phyloP scores from a whole-genome alignment of 1,140 invertebrate species.

The Plectus sambesii region DNA sequence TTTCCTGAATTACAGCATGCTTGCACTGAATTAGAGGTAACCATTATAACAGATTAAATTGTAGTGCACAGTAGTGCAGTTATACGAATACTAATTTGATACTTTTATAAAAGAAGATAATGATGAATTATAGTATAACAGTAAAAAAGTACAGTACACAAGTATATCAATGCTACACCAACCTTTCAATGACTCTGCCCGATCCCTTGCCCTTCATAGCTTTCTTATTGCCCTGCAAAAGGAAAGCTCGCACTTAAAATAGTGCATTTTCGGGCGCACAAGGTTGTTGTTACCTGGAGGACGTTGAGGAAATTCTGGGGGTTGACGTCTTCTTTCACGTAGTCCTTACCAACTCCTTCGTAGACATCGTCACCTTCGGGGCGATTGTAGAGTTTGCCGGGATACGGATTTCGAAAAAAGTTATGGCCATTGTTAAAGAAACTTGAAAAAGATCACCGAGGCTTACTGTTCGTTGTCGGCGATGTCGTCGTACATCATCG shows the following conservation, averaged over 20 bases:
- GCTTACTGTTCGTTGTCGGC: slow-evolving; percentile 52
- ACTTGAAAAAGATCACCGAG: slow-evolving; percentile 1
- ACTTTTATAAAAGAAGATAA: too few species aligned
- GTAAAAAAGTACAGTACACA: too few species aligned
- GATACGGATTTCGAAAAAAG: slow-evolving; percentile 53
- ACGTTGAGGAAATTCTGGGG: slow-evolving; percentile 54
- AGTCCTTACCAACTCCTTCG: slow-evolving; percentile 54
- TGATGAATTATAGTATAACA: too few species aligned
- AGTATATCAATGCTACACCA: slow-evolving; percentile 1
- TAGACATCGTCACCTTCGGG: slow-evolving; percentile 56
- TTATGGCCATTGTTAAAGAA: too few species aligned
- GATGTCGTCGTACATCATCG: slow-evolving; percentile 59
- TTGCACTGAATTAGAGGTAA: too few species aligned
- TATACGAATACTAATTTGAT: too few species aligned
- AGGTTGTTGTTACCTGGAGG: too few species aligned
- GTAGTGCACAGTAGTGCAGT: too few species aligned
- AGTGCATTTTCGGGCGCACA: too few species aligned
- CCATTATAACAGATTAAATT: too few species aligned
- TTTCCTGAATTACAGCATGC: too few species aligned
- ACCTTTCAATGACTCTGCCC: slow-evolving; percentile 54
- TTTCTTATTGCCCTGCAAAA: slow-evolving; percentile 50
- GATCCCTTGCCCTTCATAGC: slow-evolving; percentile 50
- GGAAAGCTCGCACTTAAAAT: too few species aligned
- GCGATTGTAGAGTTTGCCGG: slow-evolving; percentile 55
- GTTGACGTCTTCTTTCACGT: slow-evolving; percentile 53